Percentiles rank a stretch among this genome's conserved stretches.
phyloP scores from a whole-genome alignment of 1,140 invertebrate species.

The Ridgeia piscesae region DNA sequence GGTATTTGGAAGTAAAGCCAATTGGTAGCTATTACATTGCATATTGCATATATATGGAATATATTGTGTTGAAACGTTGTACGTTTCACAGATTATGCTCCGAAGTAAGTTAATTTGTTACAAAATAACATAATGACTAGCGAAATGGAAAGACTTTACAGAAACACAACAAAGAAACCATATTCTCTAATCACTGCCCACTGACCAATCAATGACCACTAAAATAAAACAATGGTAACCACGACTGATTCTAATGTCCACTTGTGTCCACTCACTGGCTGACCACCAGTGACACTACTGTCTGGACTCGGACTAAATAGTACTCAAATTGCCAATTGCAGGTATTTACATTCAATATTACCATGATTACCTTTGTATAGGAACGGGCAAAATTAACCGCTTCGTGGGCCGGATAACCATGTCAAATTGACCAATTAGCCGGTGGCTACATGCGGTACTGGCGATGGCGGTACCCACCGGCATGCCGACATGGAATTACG shows the following conservation, averaged over 20 bases:
- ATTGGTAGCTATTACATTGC: too few relatives aligned
- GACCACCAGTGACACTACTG: not conserved
- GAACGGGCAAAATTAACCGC: not conserved
- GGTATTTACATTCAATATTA: not conserved
- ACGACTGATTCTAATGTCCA: not conserved
- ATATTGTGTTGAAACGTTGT: too few relatives aligned
- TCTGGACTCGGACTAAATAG: not conserved
- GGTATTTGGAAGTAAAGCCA: too few relatives aligned
- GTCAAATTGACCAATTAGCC: not conserved
- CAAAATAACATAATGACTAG: too few relatives aligned
- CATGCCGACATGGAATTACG: not conserved
- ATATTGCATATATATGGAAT: too few relatives aligned
- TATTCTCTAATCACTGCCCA: not conserved
- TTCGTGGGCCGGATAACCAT: not conserved
- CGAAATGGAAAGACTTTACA: too few relatives aligned
- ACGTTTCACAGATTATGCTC: too few relatives aligned
- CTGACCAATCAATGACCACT: not conserved
- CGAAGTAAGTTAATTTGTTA: too few relatives aligned
- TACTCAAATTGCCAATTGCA: conserved; percentile 5
- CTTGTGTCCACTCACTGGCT: not conserved
- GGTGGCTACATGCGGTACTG: not conserved
- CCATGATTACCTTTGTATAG: not conserved
- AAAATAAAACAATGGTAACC: not conserved
- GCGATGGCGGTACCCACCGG: not conserved
- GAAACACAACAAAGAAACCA: too few relatives aligned